Evolutionary conservation across 2,797 vertebrate species (phyloP).

Genomic region (Euphonia xanthogaster): DNA sequence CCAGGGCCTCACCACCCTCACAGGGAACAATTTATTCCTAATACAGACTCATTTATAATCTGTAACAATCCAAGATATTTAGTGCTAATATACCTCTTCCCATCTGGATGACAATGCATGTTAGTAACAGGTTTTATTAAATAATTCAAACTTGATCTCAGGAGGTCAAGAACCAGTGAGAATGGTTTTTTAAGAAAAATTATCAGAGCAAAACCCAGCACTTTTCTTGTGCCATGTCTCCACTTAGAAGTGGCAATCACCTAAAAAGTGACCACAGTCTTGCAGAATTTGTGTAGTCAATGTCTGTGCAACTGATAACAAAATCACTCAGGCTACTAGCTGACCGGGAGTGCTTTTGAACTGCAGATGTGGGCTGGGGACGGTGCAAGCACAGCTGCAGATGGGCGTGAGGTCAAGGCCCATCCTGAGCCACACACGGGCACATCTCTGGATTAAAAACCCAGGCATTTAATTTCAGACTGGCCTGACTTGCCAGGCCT

Average conservation of each 20-base stretch:
- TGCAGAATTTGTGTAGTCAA: too few relatives aligned
- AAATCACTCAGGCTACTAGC: too few relatives aligned
- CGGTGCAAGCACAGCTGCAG: background rate
- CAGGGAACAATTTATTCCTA: background rate
- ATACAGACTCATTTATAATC: background rate
- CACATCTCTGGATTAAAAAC: background rate
- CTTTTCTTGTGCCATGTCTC: rapidly evolving
- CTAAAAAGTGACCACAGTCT: rapidly evolving
- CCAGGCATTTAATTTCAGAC: background rate
- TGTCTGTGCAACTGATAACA: background rate
- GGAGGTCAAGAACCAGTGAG: background rate
- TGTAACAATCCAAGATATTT: background rate
- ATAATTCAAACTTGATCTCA: background rate
- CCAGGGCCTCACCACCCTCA: background rate
- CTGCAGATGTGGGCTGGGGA: too few relatives aligned
- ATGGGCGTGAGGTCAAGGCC: background rate
- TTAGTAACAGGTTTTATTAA: background rate
- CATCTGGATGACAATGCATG: background rate
- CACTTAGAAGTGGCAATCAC: background rate
- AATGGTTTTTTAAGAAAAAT: background rate
- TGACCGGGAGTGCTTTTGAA: rapidly evolving
- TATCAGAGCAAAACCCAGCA: background rate
- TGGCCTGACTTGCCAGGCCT: background rate
- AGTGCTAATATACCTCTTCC: background rate
- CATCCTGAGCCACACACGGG: rapidly evolving